These are phyloP conservation scores for Caloenas nicobarica DNA, from an alignment of 2,113 vertebrate species.

Conservation along the genomic window DNA sequence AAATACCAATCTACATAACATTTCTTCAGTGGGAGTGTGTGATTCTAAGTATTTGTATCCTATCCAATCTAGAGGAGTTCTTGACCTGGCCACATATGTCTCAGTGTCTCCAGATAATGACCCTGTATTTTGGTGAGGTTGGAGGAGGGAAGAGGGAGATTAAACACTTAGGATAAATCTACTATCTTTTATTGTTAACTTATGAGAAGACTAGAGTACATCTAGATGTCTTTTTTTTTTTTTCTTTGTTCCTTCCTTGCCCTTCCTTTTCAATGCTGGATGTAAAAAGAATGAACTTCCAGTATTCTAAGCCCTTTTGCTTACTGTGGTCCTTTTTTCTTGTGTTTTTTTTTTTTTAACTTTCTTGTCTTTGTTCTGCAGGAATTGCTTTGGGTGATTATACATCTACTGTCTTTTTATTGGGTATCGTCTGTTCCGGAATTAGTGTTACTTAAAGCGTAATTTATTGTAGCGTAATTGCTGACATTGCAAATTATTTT, in stretches of 20 bases:
- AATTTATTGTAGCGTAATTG: not conserved
- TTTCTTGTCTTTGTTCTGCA: not conserved
- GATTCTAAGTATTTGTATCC: not conserved
- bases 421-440: not conserved
- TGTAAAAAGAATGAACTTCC: not conserved
- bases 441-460: not conserved
- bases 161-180: not conserved
- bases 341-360: not conserved
- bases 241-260: not conserved
- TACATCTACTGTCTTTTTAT: not conserved
- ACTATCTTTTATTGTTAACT: not conserved
- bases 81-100: not conserved
- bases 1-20: not conserved
- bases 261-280: not conserved
- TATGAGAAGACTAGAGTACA: not conserved
- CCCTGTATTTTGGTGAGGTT: not conserved
- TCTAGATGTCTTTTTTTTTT: not conserved
- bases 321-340: not conserved
- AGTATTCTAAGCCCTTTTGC: not conserved
- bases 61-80: not conserved
- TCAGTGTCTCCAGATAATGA: not conserved
- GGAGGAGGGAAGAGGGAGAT: not conserved
- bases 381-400: not conserved
- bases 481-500: not conserved
- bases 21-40: not conserved